Evolutionary conservation across 2,888 invertebrate species (phyloP), one percentile per base, ranked within the genome.

Genomic region (Mesochorus sp.): DNA sequence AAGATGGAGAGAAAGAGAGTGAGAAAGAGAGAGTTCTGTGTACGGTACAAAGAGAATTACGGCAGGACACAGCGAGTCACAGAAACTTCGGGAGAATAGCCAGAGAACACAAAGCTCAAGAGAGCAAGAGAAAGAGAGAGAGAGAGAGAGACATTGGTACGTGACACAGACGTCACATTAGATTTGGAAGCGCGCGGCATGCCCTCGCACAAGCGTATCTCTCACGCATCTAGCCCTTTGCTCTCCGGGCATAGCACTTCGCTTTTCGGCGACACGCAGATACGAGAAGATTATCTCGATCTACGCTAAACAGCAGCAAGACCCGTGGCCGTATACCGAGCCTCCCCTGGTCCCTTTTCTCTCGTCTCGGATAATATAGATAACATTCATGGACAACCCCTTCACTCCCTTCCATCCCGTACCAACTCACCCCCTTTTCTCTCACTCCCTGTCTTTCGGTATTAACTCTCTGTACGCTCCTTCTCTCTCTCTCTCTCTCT

Each of bases 81-180:
- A 72, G 71, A 71, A 66, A 72, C 66, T 62, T 57, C 24, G 47
- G 49, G 73, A 77, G 73, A 67, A 77, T 55, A 62, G 59, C 59
- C 31, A 42, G 37, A 67, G 67, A 28, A 39, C 12, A 72, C 51
- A 53, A 53, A 77, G 67, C 62, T 24, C n/a, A 14, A 61, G 47
- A 62, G 34, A 68, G 51, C 0, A 62, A 49, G 70, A 61, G 59
- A 68, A 49, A 55, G n/a, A 51, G n/a, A 14, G 53, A 61, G 71
- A 51, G 62, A 68, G 71, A 59, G 62, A 51, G 75, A 67, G 67
- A 62, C 68, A 72, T 64, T 80, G 80, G 82, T 87, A 88, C 86
- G 89, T 89, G 90, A 90, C 89, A 87, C 86, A 87, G 88, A 90
- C 89, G 90, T 90, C 90, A 89, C 89, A 87, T 90, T 89, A 88